A percentile compares a stretch with the other conserved stretches of the same genome.
Conservation (phyloP, 2,888 invertebrate genomes). For the Elgonia sp. region DNA sequence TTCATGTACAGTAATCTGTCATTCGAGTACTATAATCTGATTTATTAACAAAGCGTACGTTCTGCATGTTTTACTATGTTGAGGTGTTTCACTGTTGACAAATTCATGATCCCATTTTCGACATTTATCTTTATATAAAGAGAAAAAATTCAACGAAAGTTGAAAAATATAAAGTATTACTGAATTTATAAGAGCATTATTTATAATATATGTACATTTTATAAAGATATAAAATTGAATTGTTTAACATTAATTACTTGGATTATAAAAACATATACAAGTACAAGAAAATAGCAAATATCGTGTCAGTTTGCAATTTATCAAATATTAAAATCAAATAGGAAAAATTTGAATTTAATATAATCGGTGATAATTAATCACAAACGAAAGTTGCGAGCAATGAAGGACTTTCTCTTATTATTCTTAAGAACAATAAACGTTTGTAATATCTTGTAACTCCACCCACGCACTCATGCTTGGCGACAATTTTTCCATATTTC, state of each 20-base stretch:
- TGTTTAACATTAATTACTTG: background rate
- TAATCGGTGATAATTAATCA: conserved; percentile 25
- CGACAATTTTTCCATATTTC: conserved; percentile 33
- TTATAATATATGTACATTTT: no score
- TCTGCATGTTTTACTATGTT: conserved; percentile 14
- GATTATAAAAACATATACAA: no score
- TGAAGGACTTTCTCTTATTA: conserved; percentile 43
- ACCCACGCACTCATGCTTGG: conserved; percentile 31
- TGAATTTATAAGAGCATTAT: no score
- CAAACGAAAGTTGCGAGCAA: conserved; percentile 24
- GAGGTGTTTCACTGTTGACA: conserved; percentile 17
- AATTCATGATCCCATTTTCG: conserved; percentile 2
- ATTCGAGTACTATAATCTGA: conserved; percentile 37
- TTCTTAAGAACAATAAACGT: conserved; percentile 50
- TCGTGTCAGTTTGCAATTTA: background rate
- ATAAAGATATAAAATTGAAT: no score
- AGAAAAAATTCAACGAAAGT: background rate
- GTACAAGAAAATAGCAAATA: background rate
- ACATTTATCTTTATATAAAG: background rate
- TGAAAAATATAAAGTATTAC: no score
- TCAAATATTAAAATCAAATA: background rate
- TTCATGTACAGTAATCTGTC: conserved; percentile 27
- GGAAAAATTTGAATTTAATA: background rate
- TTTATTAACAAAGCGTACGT: conserved; percentile 33
- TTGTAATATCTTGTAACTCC: conserved; percentile 29